Evolutionary conservation across 2,113 vertebrate species (phyloP).

Genomic region (Phyllostomus hastatus): DNA sequence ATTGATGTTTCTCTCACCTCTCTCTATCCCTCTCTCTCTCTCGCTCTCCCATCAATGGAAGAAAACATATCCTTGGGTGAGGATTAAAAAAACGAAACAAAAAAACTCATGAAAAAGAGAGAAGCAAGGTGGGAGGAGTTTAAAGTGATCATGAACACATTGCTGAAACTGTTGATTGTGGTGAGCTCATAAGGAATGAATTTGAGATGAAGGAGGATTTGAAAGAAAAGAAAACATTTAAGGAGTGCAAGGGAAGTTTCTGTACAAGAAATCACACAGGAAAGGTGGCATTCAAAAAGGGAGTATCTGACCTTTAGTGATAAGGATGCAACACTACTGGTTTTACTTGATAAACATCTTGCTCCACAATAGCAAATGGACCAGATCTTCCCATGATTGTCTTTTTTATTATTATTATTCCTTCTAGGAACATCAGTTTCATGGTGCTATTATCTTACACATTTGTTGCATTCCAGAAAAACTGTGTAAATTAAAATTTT

Average conservation of each 20-base stretch:
- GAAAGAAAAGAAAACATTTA: neutral
- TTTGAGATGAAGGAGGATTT: neutral
- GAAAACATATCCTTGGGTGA: too few species aligned
- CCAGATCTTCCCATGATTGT: fast-evolving
- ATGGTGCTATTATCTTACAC: neutral
- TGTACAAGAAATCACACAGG: neutral
- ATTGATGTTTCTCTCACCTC: too few species aligned
- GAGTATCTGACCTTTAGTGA: neutral
- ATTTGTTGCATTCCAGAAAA: neutral
- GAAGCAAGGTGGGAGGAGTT: neutral
- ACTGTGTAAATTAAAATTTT: constrained; percentile 23
- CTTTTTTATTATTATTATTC: neutral
- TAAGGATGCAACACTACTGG: fast-evolving
- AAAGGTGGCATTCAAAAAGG: neutral
- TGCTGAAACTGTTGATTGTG: neutral
- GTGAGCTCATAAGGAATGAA: neutral
- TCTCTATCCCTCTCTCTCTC: too few species aligned
- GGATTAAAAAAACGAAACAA: neutral
- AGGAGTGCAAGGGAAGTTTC: neutral
- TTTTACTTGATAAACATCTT: neutral
- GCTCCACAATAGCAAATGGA: too few species aligned
- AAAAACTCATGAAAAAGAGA: neutral
- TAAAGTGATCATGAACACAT: neutral
- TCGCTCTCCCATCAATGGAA: too few species aligned
- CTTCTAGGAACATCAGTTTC: neutral